These are phyloP conservation scores for Trachythela sp. DNA, from an alignment of 64 coral and sea anemone genomes.

Conservation along the genomic window DNA sequence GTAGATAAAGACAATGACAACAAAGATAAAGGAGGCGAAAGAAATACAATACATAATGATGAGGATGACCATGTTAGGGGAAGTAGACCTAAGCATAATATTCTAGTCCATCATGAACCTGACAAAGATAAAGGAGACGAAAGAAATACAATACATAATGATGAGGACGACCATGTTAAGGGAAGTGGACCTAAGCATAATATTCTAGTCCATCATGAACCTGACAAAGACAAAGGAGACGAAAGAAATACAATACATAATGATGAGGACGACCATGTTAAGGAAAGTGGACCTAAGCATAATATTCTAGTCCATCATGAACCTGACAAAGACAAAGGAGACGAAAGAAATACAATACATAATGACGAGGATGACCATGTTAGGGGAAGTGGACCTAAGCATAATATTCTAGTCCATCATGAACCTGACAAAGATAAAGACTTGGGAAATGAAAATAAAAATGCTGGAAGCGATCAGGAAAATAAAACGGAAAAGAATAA, in stretches of 20 bases:
- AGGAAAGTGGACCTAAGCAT: too few relatives aligned
- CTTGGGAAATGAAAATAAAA: neutral
- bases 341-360: neutral
- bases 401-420: neutral
- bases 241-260: neutral
- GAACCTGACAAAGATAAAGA: neutral
- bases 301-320: neutral
- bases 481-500: neutral
- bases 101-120: neutral
- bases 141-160: too few relatives aligned
- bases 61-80: too few relatives aligned
- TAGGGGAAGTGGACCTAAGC: too few relatives aligned
- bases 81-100: too few relatives aligned
- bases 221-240: neutral
- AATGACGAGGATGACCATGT: too few relatives aligned
- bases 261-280: too few relatives aligned
- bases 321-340: neutral
- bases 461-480: neutral
- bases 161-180: too few relatives aligned
- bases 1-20: neutral
- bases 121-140: neutral
- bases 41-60: too few relatives aligned
- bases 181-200: too few relatives aligned
- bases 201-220: neutral
- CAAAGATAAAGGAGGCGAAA: neutral